These are phyloP conservation scores for Phyllotreta cruciferae DNA, from an alignment of 2,888 invertebrate species.

Conservation along the genomic window DNA sequence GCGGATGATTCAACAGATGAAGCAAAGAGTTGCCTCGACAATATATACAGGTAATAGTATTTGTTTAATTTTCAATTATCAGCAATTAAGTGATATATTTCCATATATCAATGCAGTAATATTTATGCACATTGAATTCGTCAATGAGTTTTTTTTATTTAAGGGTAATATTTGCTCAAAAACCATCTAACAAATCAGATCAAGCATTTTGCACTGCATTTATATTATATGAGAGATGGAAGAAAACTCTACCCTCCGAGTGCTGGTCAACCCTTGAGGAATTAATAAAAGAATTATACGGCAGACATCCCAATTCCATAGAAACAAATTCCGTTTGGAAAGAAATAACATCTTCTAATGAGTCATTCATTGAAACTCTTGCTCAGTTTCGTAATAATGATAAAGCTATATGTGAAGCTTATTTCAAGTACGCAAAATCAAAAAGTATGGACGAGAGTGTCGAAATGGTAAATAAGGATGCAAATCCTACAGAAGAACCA, in stretches of 20 bases:
- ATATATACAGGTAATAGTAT: constrained; percentile 47
- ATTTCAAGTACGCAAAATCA: constrained; percentile 45
- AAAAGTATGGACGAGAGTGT: constrained; percentile 33
- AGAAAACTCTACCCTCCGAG: constrained; percentile 38
- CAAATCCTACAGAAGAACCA: too few relatives aligned
- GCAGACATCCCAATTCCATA: constrained; percentile 42
- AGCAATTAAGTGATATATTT: constrained; percentile 5
- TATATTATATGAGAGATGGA: constrained; percentile 50
- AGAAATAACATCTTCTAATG: constrained; percentile 40
- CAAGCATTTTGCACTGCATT: constrained; percentile 49
- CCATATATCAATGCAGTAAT: not conserved
- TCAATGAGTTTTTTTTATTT: constrained; percentile 18
- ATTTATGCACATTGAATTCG: not conserved
- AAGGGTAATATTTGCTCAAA: constrained; percentile 46
- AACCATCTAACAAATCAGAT: constrained; percentile 43
- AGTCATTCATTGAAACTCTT: constrained; percentile 32
- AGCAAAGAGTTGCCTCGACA: constrained; percentile 45
- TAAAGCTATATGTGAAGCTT: constrained; percentile 38
- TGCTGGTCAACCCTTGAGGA: constrained; percentile 43
- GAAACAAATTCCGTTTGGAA: constrained; percentile 42
- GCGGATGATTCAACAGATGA: constrained; percentile 35
- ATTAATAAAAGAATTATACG: constrained; percentile 44
- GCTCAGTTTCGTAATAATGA: constrained; percentile 31
- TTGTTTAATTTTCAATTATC: constrained; percentile 25
- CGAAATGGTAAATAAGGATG: not conserved